These are phyloP conservation scores for Cremastinae sp. DNA, from an alignment of 2,888 invertebrate genomes.

Conservation along the genomic window DNA sequence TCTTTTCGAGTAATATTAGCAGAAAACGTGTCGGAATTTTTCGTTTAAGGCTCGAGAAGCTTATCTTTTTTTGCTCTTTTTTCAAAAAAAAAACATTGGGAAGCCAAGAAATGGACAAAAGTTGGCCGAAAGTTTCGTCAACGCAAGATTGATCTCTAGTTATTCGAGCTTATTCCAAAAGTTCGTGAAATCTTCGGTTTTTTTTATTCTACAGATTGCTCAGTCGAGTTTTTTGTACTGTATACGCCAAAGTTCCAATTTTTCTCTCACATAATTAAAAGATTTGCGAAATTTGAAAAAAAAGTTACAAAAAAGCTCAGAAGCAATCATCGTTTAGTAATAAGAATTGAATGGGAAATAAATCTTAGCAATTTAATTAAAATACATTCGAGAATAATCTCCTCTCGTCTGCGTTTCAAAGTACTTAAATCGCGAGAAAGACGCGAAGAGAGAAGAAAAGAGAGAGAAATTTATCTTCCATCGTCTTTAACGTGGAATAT, in stretches of 20 bases:
- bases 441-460: too few relatives aligned
- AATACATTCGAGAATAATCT: too few relatives aligned
- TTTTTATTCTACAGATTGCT: background rate
- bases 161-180: background rate
- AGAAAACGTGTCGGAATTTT: constrained; percentile 41
- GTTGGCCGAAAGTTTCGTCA: constrained; percentile 14
- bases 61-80: constrained; percentile 3
- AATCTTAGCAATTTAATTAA: too few relatives aligned
- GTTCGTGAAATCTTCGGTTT: background rate
- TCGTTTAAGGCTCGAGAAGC: constrained; percentile 17
- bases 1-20: constrained; percentile 30
- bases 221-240: background rate
- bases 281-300: background rate
- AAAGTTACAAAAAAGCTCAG: too few relatives aligned
- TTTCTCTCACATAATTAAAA: background rate
- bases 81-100: background rate
- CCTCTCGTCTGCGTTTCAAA: too few relatives aligned
- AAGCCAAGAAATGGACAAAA: constrained; percentile 7
- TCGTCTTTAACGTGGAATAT: constrained; percentile 13
- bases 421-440: too few relatives aligned
- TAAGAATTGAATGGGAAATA: too few relatives aligned
- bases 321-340: too few relatives aligned
- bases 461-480: background rate
- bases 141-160: constrained; percentile 17
- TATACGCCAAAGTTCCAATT: background rate